Evolutionary conservation across 2,113 vertebrate species (phyloP).

Genomic region (Odocoileus hemionus): DNA sequence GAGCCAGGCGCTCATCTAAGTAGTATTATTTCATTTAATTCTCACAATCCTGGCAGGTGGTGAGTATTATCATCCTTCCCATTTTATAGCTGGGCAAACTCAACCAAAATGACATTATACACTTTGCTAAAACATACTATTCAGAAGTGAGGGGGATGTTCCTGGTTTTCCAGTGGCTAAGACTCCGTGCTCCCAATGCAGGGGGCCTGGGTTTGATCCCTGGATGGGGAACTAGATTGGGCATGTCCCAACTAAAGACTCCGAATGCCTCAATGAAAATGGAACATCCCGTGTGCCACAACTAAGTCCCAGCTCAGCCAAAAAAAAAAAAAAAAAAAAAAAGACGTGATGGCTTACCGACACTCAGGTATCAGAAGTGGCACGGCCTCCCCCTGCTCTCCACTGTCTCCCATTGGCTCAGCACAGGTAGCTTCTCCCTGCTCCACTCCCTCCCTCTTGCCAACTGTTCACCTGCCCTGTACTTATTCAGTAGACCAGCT

Average conservation of each 20-base stretch:
- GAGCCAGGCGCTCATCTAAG: neutral
- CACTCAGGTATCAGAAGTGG: neutral
- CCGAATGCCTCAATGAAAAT: neutral
- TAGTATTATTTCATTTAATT: neutral
- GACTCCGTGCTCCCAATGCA: neutral
- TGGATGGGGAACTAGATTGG: neutral
- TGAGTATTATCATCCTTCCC: neutral
- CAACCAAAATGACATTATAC: neutral
- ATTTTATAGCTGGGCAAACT: neutral
- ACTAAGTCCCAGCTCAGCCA: neutral
- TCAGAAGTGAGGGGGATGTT: neutral
- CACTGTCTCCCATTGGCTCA: neutral
- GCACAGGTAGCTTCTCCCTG: neutral
- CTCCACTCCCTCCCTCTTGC: neutral
- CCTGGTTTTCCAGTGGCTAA: neutral
- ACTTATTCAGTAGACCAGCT: neutral
- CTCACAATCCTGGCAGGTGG: neutral
- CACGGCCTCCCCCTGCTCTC: neutral
- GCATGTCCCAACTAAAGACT: neutral
- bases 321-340: neutral
- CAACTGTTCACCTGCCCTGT: neutral
- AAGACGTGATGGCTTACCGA: neutral
- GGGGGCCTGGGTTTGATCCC: neutral
- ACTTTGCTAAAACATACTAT: neutral
- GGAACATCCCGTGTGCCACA: neutral